Percentiles rank a stretch among this genome's conserved stretches.
Conservation (phyloP, 2,888 invertebrate genomes). For the Chorisops tibialis region DNA sequence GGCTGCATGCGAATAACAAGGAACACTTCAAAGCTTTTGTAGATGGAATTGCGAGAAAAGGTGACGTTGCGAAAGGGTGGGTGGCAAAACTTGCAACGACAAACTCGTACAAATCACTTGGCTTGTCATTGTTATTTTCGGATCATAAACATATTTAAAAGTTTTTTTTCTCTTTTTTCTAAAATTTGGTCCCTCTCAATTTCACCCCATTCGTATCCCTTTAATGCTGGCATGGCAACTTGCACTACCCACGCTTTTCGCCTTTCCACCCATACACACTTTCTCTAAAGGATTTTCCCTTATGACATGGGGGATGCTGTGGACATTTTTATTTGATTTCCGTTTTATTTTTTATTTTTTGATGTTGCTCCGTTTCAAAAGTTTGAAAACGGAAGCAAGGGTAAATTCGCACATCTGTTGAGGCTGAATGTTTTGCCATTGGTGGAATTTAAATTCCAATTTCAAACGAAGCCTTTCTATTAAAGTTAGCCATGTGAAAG, state of each 20-base stretch:
- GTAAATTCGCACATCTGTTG: slow-evolving; percentile 23
- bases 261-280: not conserved
- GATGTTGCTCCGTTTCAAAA: not conserved
- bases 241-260: not conserved
- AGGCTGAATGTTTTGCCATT: slow-evolving; percentile 9
- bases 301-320: not conserved
- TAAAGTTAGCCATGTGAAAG: slow-evolving; percentile 16
- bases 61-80: too few relatives aligned
- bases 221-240: too few relatives aligned
- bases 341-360: not conserved
- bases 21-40: too few relatives aligned
- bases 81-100: not conserved
- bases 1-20: too few relatives aligned
- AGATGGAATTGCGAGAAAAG: too few relatives aligned
- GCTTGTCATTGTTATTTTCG: slow-evolving; percentile 32
- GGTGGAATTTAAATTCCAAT: not conserved
- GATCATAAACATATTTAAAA: slow-evolving; percentile 31
- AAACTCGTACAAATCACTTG: slow-evolving; percentile 28
- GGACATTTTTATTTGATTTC: slow-evolving; percentile 15
- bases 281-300: not conserved
- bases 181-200: not conserved
- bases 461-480: slow-evolving; percentile 12
- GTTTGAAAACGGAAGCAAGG: slow-evolving; percentile 10
- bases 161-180: slow-evolving; percentile 27
- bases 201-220: not conserved